These are phyloP conservation scores for Oreochromis aureus DNA, from an alignment of 2,113 vertebrate species.

Conservation along the genomic window DNA sequence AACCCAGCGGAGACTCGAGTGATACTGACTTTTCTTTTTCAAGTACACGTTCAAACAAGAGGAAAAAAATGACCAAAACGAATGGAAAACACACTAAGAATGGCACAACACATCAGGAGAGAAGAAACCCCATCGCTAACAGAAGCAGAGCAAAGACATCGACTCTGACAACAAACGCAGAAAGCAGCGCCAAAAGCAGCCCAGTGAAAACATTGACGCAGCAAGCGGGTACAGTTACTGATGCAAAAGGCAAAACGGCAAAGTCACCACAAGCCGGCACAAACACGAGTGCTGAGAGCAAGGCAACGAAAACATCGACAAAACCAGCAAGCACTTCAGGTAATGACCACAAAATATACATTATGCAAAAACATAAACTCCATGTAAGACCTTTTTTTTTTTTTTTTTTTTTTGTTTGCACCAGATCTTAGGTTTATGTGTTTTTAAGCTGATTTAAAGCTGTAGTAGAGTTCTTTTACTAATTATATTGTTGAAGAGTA, in stretches of 20 bases:
- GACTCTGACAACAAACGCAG: not conserved
- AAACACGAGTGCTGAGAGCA: not conserved
- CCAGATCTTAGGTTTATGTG: not conserved
- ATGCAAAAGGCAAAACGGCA: not conserved
- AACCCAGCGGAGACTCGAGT: not conserved
- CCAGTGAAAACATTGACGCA: not conserved
- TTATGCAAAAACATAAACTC: not conserved
- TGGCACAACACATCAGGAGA: not conserved
- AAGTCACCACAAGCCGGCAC: not conserved
- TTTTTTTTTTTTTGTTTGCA: not conserved
- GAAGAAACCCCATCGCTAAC: not conserved
- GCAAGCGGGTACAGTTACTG: too few relatives aligned
- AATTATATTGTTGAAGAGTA: too few relatives aligned
- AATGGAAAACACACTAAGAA: fast-evolving
- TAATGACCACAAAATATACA: not conserved
- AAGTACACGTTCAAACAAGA: not conserved
- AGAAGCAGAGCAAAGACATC: not conserved
- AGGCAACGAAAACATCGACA: not conserved
- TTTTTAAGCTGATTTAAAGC: not conserved
- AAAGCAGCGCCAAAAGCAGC: not conserved
- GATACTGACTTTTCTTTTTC: not conserved
- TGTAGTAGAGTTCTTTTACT: not conserved
- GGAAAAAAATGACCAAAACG: not conserved
- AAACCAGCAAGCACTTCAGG: not conserved
- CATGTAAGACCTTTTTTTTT: not conserved